These are phyloP conservation scores for Myxocyprinus asiaticus DNA, from an alignment of 2,113 vertebrate genomes.

Conservation along the genomic window DNA sequence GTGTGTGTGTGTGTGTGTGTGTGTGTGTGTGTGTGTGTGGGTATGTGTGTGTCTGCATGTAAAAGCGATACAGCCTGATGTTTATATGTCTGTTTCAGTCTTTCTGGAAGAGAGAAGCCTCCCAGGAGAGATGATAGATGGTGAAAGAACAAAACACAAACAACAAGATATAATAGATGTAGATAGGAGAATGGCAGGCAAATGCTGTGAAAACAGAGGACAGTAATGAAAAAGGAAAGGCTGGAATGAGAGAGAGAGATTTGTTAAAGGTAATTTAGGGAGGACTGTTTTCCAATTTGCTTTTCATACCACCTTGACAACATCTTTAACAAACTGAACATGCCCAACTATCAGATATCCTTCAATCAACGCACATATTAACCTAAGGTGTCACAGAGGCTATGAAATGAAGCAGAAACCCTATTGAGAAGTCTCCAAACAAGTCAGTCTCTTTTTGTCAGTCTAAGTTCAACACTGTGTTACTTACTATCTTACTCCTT, in stretches of 20 bases:
- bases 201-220: neutral
- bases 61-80: neutral
- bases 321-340: neutral
- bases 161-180: conserved; percentile 5
- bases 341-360: neutral
- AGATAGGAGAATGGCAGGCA: neutral
- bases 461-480: neutral
- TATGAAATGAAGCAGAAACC: conserved; percentile 16
- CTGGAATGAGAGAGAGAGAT: conserved; percentile 2
- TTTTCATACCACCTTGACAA: neutral
- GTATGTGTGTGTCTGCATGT: neutral
- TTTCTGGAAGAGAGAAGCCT: too few species aligned
- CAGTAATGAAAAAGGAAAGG: neutral
- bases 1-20: too few species aligned
- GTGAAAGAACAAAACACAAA: conserved; percentile 14
- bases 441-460: neutral
- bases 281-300: neutral
- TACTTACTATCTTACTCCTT: neutral
- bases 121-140: conserved; percentile 15
- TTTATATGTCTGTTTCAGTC: conserved; percentile 17
- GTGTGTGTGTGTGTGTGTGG: too few species aligned
- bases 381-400: neutral
- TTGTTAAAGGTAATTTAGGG: conserved; percentile 14
- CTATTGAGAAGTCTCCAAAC: neutral
- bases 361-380: neutral